A percentile compares a stretch with the other conserved stretches of the same genome.
phyloP scores from a whole-genome alignment of 2,797 vertebrate species.

The Limosa lapponica region DNA sequence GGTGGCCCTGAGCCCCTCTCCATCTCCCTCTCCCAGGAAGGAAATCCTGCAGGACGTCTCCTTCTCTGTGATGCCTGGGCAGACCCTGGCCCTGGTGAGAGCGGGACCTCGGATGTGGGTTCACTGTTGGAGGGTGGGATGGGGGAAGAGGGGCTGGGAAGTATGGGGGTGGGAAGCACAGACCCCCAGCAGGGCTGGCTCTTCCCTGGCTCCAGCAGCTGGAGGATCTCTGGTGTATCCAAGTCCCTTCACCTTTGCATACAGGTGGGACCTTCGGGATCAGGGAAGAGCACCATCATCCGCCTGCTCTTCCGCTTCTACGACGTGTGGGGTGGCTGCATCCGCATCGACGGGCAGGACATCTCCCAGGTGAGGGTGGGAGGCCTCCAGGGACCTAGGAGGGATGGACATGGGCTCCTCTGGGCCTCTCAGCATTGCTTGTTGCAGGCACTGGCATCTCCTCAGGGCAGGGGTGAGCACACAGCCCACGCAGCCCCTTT shows the following conservation, averaged over 20 bases:
- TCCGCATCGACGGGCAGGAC: slow-evolving; percentile 92
- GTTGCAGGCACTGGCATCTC: neutral
- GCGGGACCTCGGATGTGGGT: neutral
- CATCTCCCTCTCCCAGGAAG: slow-evolving; percentile 73
- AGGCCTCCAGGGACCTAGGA: neutral
- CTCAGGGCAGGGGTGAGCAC: rapidly evolving
- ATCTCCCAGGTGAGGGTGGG: slow-evolving; percentile 85
- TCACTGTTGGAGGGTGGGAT: neutral
- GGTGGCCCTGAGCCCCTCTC: neutral
- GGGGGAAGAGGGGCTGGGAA: neutral
- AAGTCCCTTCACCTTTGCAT: neutral
- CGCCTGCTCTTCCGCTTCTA: slow-evolving; percentile 97
- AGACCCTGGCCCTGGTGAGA: slow-evolving; percentile 92
- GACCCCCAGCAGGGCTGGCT: rapidly evolving
- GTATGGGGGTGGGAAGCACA: neutral
- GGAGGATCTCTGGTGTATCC: neutral
- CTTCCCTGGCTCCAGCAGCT: neutral
- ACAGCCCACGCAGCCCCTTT: neutral
- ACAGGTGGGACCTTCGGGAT: slow-evolving; percentile 93
- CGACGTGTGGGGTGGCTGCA: slow-evolving; percentile 87
- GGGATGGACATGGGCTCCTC: neutral
- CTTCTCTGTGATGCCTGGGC: slow-evolving; percentile 92
- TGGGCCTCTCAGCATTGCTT: neutral
- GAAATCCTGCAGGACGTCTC: slow-evolving; percentile 92
- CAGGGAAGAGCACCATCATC: slow-evolving; percentile 94